A percentile compares a stretch with the other conserved stretches of the same genome.
phyloP scores from a whole-genome alignment of 1,140 invertebrate genomes.

The Drosophila arizonae region DNA sequence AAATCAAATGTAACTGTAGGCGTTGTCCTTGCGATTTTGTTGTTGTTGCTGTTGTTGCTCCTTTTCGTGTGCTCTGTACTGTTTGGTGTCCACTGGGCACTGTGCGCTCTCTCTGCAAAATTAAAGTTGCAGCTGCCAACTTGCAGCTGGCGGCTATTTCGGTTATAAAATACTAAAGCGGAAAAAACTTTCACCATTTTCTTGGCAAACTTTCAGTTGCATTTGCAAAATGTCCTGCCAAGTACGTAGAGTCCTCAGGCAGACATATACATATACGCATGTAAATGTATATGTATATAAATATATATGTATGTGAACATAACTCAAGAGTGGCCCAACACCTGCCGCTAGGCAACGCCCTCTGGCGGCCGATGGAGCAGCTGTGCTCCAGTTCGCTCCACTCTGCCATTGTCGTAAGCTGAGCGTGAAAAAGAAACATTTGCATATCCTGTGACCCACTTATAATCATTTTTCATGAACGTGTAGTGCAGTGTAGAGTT shows the following conservation, averaged over 20 bases:
- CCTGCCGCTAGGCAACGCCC: constrained; percentile 39
- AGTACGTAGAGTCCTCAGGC: constrained; percentile 45
- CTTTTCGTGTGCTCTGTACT: constrained; percentile 10
- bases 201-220: constrained; percentile 74
- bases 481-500: constrained; percentile 37
- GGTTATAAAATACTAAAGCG: constrained; percentile 53
- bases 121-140: constrained; percentile 53
- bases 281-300: neutral
- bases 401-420: constrained; percentile 47
- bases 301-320: constrained; percentile 5
- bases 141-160: constrained; percentile 21
- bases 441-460: constrained; percentile 81
- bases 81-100: constrained; percentile 1
- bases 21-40: constrained; percentile 1
- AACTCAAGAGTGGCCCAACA: constrained; percentile 58
- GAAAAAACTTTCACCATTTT: constrained; percentile 75
- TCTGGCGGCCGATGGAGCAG: constrained; percentile 54
- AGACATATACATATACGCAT: neutral
- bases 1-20: constrained; percentile 48
- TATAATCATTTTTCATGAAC: constrained; percentile 80
- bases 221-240: constrained; percentile 73
- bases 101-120: constrained; percentile 20
- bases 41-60: constrained; percentile 17
- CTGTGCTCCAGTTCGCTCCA: constrained; percentile 34
- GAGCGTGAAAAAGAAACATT: constrained; percentile 80